A percentile compares a stretch with the other conserved stretches of the same genome.
phyloP scores from a whole-genome alignment of 2,888 invertebrate species.

The Steinernema scapterisci region DNA sequence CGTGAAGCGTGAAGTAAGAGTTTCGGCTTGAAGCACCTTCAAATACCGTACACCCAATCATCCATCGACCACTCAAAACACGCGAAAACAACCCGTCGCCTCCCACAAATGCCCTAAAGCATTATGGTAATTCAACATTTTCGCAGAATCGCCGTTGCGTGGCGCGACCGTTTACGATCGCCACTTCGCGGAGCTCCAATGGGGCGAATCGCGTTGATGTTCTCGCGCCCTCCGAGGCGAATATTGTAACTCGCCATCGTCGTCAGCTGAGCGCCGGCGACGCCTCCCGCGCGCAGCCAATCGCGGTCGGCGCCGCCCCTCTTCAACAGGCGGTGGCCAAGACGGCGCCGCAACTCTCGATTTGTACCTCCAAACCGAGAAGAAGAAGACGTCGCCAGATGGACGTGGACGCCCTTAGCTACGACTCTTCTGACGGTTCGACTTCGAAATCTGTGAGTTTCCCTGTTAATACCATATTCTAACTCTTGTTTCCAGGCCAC shows the following conservation, averaged over 20 bases:
- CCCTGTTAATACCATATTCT: too few relatives aligned
- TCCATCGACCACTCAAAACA: too few relatives aligned
- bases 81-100: too few relatives aligned
- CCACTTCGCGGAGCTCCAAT: slow-evolving; percentile 1
- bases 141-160: neutral
- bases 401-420: neutral
- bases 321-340: slow-evolving; percentile 26
- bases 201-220: neutral
- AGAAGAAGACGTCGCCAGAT: neutral
- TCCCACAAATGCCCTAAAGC: neutral
- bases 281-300: neutral
- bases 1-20: too few relatives aligned
- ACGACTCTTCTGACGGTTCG: slow-evolving; percentile 18
- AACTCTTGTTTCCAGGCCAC: neutral
- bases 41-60: too few relatives aligned
- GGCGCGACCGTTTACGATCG: slow-evolving; percentile 13
- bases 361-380: neutral
- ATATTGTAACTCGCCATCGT: slow-evolving; percentile 22
- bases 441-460: slow-evolving; percentile 3
- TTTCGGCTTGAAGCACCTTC: too few relatives aligned
- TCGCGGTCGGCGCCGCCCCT: slow-evolving; percentile 11
- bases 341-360: slow-evolving; percentile 25
- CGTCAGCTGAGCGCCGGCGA: neutral
- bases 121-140: neutral
- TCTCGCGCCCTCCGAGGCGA: neutral